These are phyloP conservation scores for Brachystomella parvula DNA, from an alignment of 1,140 invertebrate species.

Conservation along the genomic window DNA sequence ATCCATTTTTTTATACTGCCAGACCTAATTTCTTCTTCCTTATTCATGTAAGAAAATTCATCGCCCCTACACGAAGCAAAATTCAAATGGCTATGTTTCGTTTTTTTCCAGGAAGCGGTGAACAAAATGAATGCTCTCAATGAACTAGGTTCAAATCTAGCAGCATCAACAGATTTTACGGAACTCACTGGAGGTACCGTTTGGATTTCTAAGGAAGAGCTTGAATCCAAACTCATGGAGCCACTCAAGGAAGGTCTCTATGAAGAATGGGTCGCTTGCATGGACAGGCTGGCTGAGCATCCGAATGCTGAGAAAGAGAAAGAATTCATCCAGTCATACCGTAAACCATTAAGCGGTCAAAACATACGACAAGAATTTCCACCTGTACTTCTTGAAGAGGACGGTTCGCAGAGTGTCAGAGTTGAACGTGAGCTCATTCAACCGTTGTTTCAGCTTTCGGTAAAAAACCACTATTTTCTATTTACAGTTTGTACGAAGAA, in stretches of 20 bases:
- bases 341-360: slow-evolving; percentile 51
- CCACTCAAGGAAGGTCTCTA: slow-evolving; percentile 60
- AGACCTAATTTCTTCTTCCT: slow-evolving; percentile 72
- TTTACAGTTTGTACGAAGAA: slow-evolving; percentile 63
- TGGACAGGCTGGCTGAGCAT: slow-evolving; percentile 61
- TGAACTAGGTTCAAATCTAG: not conserved
- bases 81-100: not conserved
- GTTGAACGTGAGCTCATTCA: slow-evolving; percentile 34
- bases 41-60: slow-evolving; percentile 57
- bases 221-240: slow-evolving; percentile 65
- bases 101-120: slow-evolving; percentile 24
- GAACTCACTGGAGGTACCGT: slow-evolving; percentile 45
- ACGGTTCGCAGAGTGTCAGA: slow-evolving; percentile 29
- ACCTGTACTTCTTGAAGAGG: slow-evolving; percentile 37
- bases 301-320: slow-evolving; percentile 52
- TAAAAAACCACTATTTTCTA: slow-evolving; percentile 30
- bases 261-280: slow-evolving; percentile 59
- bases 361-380: slow-evolving; percentile 45
- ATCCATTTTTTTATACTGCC: slow-evolving; percentile 82
- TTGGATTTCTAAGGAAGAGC: slow-evolving; percentile 60
- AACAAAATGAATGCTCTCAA: slow-evolving; percentile 24
- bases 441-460: not conserved
- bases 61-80: not conserved
- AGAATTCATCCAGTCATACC: slow-evolving; percentile 63
- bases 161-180: slow-evolving; percentile 4